phyloP scores from a whole-genome alignment of 2,888 invertebrate species.

The Zootermopsis nevadensis region DNA sequence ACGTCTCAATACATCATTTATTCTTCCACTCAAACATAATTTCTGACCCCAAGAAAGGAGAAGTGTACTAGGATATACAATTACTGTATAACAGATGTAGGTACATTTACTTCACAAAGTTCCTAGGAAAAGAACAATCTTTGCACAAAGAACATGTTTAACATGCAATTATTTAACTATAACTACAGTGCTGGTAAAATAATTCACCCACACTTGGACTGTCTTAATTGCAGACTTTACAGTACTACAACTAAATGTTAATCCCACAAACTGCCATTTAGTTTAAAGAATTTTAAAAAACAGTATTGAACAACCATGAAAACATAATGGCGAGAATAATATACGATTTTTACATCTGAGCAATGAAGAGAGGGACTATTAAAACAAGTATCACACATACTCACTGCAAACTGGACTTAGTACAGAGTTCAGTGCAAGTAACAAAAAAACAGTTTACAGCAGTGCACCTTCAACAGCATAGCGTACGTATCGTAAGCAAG shows the following conservation, averaged over 20 bases:
- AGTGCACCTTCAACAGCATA: conserved; percentile 19
- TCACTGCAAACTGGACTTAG: conserved; percentile 36
- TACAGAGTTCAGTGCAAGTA: conserved; percentile 29
- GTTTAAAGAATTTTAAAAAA: background rate
- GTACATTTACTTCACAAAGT: conserved; percentile 53
- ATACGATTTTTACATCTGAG: background rate
- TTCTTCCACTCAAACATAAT: background rate
- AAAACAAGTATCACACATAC: conserved; percentile 35
- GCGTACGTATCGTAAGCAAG: conserved; percentile 20
- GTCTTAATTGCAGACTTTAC: conserved; percentile 24
- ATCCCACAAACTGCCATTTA: no score
- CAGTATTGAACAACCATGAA: background rate
- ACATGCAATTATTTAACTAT: conserved; percentile 54
- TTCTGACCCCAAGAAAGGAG: conserved; percentile 48
- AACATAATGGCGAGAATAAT: background rate
- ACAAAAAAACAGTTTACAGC: conserved; percentile 29
- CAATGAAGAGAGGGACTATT: conserved; percentile 39
- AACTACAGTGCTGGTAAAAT: conserved; percentile 44
- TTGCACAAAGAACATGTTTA: conserved; percentile 55
- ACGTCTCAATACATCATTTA: background rate
- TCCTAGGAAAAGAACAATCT: conserved; percentile 55
- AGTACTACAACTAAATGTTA: background rate
- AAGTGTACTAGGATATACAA: conserved; percentile 43
- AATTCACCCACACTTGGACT: conserved; percentile 43
- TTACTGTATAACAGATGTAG: conserved; percentile 53